Conservation (phyloP, 2,113 vertebrate genomes). For the Pelobates fuscus region DNA sequence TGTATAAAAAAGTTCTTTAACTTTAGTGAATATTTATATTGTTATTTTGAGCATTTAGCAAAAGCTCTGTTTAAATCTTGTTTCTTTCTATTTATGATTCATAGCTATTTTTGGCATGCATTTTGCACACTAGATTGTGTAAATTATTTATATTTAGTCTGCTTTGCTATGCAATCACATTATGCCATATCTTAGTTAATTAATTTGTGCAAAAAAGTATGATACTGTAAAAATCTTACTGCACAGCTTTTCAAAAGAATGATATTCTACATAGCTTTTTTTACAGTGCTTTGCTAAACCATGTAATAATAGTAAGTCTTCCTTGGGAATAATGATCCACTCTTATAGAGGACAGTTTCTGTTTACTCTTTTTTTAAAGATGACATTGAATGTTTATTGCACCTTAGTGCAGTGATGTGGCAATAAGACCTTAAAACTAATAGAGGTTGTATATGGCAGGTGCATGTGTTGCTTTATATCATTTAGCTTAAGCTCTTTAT, state of each 20-base stretch:
- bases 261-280: constrained; percentile 79
- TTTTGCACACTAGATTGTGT: constrained; percentile 93
- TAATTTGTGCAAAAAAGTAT: constrained; percentile 75
- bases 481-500: constrained; percentile 82
- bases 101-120: constrained; percentile 85
- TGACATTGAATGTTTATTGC: constrained; percentile 85
- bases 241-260: constrained; percentile 81
- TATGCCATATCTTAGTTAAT: constrained; percentile 80
- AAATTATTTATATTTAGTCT: constrained; percentile 86
- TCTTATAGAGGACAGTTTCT: constrained; percentile 79
- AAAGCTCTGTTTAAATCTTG: constrained; percentile 68
- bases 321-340: constrained; percentile 80
- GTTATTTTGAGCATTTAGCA: constrained; percentile 70
- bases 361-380: constrained; percentile 75
- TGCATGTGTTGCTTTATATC: constrained; percentile 80
- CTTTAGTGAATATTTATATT: constrained; percentile 75
- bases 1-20: constrained; percentile 77
- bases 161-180: constrained; percentile 97
- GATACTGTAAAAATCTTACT: constrained; percentile 82
- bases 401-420: constrained; percentile 83
- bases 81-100: constrained; percentile 61
- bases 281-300: constrained; percentile 81
- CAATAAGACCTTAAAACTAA: constrained; percentile 83
- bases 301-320: constrained; percentile 81
- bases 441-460: constrained; percentile 76